These are phyloP conservation scores for Phocoena sinus DNA, from an alignment of 2,113 vertebrate species.

Conservation along the genomic window DNA sequence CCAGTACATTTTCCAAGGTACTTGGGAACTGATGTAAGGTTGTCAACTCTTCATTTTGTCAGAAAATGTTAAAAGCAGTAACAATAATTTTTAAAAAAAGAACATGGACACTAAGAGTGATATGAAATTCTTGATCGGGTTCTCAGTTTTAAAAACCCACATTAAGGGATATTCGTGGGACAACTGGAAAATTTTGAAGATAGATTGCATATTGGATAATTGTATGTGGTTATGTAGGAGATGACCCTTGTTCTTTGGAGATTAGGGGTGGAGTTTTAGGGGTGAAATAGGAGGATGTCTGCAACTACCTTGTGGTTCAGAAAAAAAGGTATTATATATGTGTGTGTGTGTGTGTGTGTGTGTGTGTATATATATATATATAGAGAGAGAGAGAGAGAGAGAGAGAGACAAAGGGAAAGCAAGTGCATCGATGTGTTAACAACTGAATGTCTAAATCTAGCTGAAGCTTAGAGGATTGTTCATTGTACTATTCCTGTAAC, in stretches of 20 bases:
- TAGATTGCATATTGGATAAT: not conserved
- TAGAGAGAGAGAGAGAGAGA: rapidly evolving
- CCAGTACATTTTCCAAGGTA: not conserved
- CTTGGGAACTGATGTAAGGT: not conserved
- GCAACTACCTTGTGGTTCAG: not conserved
- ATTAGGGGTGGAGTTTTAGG: not conserved
- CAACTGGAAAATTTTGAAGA: not conserved
- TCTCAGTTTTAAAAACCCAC: not conserved
- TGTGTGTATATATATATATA: not conserved
- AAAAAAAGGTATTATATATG: not conserved
- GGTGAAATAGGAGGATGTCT: not conserved
- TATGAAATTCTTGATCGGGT: not conserved
- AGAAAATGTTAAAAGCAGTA: conserved; percentile 3
- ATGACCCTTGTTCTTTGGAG: not conserved
- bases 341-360: not conserved
- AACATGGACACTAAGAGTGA: not conserved
- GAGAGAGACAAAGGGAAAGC: not conserved
- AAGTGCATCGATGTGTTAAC: not conserved
- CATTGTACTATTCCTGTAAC: not conserved
- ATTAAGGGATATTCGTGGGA: not conserved
- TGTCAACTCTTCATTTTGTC: not conserved
- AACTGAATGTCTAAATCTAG: not conserved
- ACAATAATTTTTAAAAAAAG: not conserved
- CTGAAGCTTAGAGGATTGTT: not conserved
- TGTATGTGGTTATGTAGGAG: not conserved